Percentiles rank a stretch among this genome's conserved stretches.
These are phyloP conservation scores for Adrianichthys oophorus DNA, from an alignment of 2,797 vertebrate species.

Conservation along the genomic window DNA sequence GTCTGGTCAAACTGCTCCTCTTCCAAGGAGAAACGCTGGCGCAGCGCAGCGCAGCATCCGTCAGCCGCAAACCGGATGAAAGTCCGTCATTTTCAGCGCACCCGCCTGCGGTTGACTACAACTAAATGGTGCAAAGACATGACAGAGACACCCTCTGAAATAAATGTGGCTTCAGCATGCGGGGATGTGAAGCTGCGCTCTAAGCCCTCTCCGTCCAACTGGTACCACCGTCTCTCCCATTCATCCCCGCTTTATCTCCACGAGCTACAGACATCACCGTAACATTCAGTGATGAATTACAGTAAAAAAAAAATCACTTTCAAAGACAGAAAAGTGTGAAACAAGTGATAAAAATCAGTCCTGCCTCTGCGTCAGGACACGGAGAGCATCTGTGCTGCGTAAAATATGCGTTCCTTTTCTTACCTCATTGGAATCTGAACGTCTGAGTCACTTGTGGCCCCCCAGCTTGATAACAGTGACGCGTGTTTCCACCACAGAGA, in stretches of 20 bases:
- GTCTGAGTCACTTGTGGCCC: not conserved
- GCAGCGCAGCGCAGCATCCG: constrained; percentile 67
- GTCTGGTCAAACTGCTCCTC: constrained; percentile 28
- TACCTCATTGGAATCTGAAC: constrained; percentile 44
- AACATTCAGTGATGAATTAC: no score
- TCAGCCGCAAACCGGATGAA: constrained; percentile 33
- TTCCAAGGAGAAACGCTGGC: constrained; percentile 56
- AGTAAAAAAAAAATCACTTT: no score
- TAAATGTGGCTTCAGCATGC: constrained; percentile 42
- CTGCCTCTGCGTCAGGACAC: constrained; percentile 6
- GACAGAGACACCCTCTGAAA: constrained; percentile 68
- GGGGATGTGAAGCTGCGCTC: constrained; percentile 13
- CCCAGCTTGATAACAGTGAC: constrained; percentile 28
- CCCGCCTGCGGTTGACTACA: constrained; percentile 2
- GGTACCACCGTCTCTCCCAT: constrained; percentile 5
- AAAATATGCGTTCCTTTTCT: constrained; percentile 5
- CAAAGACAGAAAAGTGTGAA: not conserved
- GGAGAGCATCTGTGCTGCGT: not conserved
- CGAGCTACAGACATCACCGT: constrained; percentile 5
- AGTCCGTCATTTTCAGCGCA: constrained; percentile 26
- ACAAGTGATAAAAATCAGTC: constrained; percentile 36
- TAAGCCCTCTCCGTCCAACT: constrained; percentile 6
- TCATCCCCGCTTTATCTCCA: constrained; percentile 15
- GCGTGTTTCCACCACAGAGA: constrained; percentile 25
- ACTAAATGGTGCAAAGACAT: constrained; percentile 43